Evolutionary conservation across 2,888 invertebrate genomes (phyloP), one percentile per base, ranked within the genome.

Genomic region (Ametastegia equiseti): DNA sequence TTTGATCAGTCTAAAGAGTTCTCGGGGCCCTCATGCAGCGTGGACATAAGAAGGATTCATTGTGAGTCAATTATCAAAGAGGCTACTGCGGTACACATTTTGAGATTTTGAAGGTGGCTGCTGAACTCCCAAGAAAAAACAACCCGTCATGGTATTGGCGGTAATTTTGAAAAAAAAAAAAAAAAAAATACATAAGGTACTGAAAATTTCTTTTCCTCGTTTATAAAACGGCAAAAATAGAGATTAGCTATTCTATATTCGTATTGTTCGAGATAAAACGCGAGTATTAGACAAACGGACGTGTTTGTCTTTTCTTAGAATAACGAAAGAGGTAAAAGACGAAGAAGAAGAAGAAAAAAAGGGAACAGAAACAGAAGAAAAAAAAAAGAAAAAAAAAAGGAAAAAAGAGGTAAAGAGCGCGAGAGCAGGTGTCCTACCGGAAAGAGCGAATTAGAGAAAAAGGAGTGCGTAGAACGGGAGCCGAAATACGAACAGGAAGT

Each of bases 361-460:
- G 7, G 1, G 13, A 54, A 33, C 19, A 75, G 11, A 13, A 36
- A 36, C 6, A 19, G 50, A n/a, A 36, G 54, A 23, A 54, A 23
- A 1, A 7, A 13, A 9, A 30, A 27, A 5, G 13, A 47, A 47
- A 27, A 71, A 47, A 47, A 19, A 30, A 13, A 27, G 19, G 47
- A 19, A 47, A 45, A 54, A 19, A n/a, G 9, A n/a, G 13, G 11
- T 7, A 2, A 69, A 27, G 60, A 57, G 42, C 71, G 65, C 54
- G 54, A 65, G 50, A 39, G 81, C 81, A 81, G 81, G 81, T 81
- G 81, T 79, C 65, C 81, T 54, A 79, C 81, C 79, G 79, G 81
- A 81, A 81, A 78, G 81, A 78, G 65, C 78, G 81, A 81, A 81
- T 81, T 81, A 81, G 81, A 81, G 77, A 67, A 81, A 69, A 75